phyloP scores from a whole-genome alignment of 2,797 vertebrate genomes.

The Gymnoscopelus braueri region DNA sequence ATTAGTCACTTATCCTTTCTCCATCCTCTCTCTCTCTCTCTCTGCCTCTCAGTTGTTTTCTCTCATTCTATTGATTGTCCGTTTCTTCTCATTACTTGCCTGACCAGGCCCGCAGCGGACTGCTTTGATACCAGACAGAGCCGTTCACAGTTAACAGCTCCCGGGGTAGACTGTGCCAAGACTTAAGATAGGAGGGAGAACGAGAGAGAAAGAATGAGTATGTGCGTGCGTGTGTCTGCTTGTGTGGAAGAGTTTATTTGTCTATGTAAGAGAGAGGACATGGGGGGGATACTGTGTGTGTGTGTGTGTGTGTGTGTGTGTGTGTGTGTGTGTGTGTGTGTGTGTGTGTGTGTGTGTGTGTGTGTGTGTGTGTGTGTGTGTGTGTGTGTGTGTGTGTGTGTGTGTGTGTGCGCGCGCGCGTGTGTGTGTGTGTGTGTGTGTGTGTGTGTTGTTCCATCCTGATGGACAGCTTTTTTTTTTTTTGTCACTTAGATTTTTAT shows the following conservation, averaged over 20 bases:
- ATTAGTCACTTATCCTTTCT: too few species aligned
- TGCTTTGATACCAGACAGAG: conserved; percentile 8
- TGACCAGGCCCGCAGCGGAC: neutral
- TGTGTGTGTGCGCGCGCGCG: neutral
- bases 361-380: neutral
- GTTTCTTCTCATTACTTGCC: neutral
- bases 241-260: too few species aligned
- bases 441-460: neutral
- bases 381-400: neutral
- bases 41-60: neutral
- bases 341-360: neutral
- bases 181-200: neutral
- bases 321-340: neutral
- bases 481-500: too few species aligned
- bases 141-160: neutral
- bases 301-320: neutral
- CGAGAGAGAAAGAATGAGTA: neutral
- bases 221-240: too few species aligned
- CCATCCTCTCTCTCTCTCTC: too few species aligned
- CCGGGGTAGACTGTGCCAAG: neutral
- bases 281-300: too few species aligned
- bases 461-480: neutral
- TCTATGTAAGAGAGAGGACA: too few species aligned
- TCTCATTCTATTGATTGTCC: neutral
- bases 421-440: neutral